Evolutionary conservation across 2,113 vertebrate species (phyloP).

Genomic region (Callocephalon fimbriatum): DNA sequence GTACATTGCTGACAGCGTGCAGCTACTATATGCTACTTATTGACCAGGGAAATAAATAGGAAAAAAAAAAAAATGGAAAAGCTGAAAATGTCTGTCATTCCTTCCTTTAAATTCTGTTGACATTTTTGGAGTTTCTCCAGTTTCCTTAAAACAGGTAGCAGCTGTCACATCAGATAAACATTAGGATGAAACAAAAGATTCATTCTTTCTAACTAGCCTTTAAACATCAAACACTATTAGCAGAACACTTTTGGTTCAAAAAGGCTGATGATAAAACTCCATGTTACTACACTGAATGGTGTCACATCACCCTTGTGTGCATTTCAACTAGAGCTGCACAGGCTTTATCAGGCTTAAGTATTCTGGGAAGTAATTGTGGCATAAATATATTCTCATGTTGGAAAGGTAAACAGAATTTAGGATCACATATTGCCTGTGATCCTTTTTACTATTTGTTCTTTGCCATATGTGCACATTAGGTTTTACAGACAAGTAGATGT

Average conservation of each 20-base stretch:
- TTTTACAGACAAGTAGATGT: conserved; percentile 53
- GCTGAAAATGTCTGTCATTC: background rate
- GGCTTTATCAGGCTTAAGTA: background rate
- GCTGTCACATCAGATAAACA: background rate
- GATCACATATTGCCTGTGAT: conserved; percentile 1
- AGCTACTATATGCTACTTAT: background rate
- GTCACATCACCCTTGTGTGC: background rate
- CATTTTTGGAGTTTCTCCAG: background rate
- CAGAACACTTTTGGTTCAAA: background rate
- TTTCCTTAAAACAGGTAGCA: background rate
- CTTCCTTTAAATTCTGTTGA: background rate
- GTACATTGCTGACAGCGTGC: background rate
- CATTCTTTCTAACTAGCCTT: background rate
- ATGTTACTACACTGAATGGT: background rate
- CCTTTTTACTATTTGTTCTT: conserved; percentile 50
- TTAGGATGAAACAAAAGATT: background rate
- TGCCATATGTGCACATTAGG: conserved; percentile 58
- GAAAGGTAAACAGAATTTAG: conserved; percentile 34
- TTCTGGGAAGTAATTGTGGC: background rate
- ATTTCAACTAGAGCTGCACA: background rate
- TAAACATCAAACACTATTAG: background rate
- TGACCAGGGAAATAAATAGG: background rate
- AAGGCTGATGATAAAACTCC: background rate
- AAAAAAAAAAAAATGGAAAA: background rate
- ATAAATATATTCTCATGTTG: background rate